Percentiles rank a stretch among this genome's conserved stretches.
Conservation (phyloP, 2,797 vertebrate genomes). For the Rhabdophis nuchalis region DNA sequence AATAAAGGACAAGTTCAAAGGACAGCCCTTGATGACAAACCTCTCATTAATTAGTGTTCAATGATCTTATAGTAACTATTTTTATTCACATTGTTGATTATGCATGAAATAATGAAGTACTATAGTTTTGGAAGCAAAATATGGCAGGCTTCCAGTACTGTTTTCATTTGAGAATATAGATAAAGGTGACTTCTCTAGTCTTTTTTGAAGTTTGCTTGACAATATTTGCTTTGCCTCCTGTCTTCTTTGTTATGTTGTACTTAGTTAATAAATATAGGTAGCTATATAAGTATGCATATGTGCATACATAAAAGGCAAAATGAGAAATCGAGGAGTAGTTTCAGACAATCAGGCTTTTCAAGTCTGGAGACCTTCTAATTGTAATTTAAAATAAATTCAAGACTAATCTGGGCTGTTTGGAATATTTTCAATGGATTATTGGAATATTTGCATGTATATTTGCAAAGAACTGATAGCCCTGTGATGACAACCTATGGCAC, state of each 20-base stretch:
- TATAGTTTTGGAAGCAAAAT: not conserved
- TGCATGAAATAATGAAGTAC: not conserved
- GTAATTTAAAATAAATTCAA: not conserved
- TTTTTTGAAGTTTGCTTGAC: not conserved
- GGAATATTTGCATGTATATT: not conserved
- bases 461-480: not conserved
- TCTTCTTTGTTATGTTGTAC: slow-evolving; percentile 4
- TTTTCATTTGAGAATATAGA: not conserved
- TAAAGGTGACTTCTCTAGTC: not conserved
- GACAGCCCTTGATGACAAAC: not conserved
- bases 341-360: not conserved
- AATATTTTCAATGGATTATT: not conserved
- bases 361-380: not conserved
- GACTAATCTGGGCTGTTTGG: not conserved
- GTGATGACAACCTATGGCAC: too few relatives aligned
- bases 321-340: not conserved
- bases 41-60: not conserved
- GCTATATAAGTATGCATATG: not conserved
- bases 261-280: slow-evolving; percentile 11
- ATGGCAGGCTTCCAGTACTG: slow-evolving; percentile 7
- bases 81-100: not conserved
- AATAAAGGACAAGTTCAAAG: not conserved
- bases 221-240: not conserved
- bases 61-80: not conserved
- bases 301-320: not conserved